phyloP scores from a whole-genome alignment of 92 coral and sea anemone genomes.

The Heliopora coerulea region DNA sequence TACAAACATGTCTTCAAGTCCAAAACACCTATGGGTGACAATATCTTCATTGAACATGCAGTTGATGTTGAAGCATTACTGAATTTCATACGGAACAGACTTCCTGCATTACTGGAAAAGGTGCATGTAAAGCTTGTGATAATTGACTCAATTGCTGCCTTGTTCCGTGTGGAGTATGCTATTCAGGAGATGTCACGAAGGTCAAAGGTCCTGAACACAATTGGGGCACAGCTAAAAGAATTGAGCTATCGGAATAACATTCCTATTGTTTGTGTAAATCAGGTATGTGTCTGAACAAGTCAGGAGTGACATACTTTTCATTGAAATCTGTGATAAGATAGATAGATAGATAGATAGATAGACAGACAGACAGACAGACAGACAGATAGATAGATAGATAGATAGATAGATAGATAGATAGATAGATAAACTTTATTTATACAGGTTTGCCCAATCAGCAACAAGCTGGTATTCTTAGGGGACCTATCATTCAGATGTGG shows the following conservation, averaged over 20 bases:
- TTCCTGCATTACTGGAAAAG: conserved; percentile 68
- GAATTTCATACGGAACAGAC: conserved; percentile 63
- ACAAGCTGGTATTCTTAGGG: no score
- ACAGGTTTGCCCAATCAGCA: no score
- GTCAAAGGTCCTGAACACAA: conserved; percentile 74
- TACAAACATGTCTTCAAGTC: conserved; percentile 30
- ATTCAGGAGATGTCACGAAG: conserved; percentile 67
- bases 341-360: no score
- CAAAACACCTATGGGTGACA: conserved; percentile 55
- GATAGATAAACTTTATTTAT: no score
- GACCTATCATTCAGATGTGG: no score
- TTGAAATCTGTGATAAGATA: no score
- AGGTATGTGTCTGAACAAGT: conserved; percentile 50
- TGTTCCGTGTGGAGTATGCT: conserved; percentile 85
- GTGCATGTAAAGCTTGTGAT: conserved; percentile 70
- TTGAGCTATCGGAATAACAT: conserved; percentile 60
- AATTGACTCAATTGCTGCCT: conserved; percentile 86
- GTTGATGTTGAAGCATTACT: conserved; percentile 82
- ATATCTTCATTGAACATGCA: conserved; percentile 80
- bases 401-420: no score
- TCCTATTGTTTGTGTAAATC: conserved; percentile 88
- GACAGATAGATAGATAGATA: no score
- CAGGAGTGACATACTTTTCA: no score
- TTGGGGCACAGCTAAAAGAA: conserved; percentile 85
- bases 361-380: no score